Evolutionary conservation across 2,888 invertebrate genomes (phyloP).

Genomic region (Nemotelus nigrinus): DNA sequence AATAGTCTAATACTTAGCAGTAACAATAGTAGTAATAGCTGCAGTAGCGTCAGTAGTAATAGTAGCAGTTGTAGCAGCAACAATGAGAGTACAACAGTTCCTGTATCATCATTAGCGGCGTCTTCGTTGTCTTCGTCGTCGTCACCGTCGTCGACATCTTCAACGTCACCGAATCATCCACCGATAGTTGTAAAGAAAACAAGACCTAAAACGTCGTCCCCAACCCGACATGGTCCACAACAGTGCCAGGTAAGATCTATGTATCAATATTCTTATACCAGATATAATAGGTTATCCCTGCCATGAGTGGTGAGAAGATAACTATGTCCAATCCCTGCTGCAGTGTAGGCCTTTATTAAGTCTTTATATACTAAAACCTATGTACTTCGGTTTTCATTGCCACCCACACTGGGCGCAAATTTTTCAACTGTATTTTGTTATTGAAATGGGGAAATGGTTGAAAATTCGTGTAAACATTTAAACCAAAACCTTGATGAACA

Average conservation of each 20-base stretch:
- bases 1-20: slow-evolving; percentile 52
- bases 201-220: slow-evolving; percentile 87
- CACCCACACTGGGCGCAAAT: too few species aligned
- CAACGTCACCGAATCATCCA: slow-evolving; percentile 52
- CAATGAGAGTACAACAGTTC: slow-evolving; percentile 50
- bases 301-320: too few species aligned
- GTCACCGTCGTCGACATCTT: slow-evolving; percentile 7
- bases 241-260: slow-evolving; percentile 81
- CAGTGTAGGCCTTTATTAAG: too few species aligned
- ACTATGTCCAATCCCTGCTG: too few species aligned
- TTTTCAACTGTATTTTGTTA: too few species aligned
- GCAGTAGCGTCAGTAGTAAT: slow-evolving; percentile 54
- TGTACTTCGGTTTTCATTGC: too few species aligned
- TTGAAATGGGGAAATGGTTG: too few species aligned
- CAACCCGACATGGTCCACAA: slow-evolving; percentile 90
- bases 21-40: slow-evolving; percentile 55
- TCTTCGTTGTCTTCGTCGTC: slow-evolving; percentile 18
- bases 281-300: too few species aligned
- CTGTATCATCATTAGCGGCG: slow-evolving; percentile 49
- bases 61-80: slow-evolving; percentile 46
- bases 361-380: too few species aligned
- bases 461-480: too few species aligned
- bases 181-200: slow-evolving; percentile 71
- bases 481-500: too few species aligned
- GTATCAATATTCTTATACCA: too few species aligned